phyloP scores from a whole-genome alignment of 1,140 invertebrate genomes.

The Bilobella aurantiaca region DNA sequence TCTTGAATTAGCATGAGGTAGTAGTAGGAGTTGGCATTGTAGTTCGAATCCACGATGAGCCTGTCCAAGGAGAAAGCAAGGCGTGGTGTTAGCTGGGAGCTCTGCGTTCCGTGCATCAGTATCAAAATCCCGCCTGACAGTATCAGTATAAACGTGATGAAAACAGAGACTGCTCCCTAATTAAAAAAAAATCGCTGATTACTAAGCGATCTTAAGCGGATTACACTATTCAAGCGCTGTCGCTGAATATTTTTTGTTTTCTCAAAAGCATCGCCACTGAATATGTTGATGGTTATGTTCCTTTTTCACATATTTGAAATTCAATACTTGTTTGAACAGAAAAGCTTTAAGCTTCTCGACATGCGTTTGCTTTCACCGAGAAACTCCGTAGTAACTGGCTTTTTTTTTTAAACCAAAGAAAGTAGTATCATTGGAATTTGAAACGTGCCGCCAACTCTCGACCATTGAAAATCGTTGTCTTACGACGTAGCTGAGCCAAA shows the following conservation, averaged over 20 bases:
- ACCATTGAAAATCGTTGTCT: not conserved
- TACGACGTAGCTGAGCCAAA: conserved; percentile 27
- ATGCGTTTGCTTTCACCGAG: too few relatives aligned
- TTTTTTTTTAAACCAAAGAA: too few relatives aligned
- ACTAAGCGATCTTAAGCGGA: too few relatives aligned
- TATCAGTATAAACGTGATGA: conserved; percentile 57
- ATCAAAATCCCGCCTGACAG: conserved; percentile 64
- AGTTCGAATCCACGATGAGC: conserved; percentile 59
- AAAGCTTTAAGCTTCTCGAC: too few relatives aligned
- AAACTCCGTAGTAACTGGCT: too few relatives aligned
- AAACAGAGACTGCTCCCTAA: conserved; percentile 20
- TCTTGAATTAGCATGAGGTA: conserved; percentile 70
- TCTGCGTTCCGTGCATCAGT: conserved; percentile 63
- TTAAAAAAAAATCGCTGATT: too few relatives aligned
- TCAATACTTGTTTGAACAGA: too few relatives aligned
- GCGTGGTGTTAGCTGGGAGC: conserved; percentile 63
- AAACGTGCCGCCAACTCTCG: not conserved
- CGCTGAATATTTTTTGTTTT: too few relatives aligned
- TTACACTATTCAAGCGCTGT: too few relatives aligned
- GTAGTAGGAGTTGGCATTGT: conserved; percentile 46
- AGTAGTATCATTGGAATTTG: not conserved
- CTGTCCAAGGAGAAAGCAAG: conserved; percentile 56
- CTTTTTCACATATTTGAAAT: too few relatives aligned
- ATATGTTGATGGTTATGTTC: too few relatives aligned
- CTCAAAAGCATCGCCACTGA: too few relatives aligned